Evolutionary conservation across 2,797 vertebrate species (phyloP), one percentile per base, ranked within the genome.

Genomic region (Furcifer pardalis): DNA sequence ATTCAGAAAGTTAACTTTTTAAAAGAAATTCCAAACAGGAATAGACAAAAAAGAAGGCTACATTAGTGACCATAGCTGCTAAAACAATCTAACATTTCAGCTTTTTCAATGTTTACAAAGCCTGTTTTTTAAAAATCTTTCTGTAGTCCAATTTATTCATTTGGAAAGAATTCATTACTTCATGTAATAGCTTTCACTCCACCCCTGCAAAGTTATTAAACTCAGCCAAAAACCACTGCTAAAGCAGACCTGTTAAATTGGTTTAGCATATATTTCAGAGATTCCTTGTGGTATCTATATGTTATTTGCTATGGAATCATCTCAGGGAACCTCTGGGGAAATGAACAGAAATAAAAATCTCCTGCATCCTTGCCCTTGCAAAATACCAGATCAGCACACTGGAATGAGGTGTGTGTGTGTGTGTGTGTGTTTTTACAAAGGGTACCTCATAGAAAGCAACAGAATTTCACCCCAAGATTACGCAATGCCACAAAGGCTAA

Each of bases 241-340:
- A 72, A 19, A 79, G 30, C 37, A 59, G n/a, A 59, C 52, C 25
- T 71, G 21, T 63, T 81, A 3, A 32, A 0, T 84, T 84, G 65
- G 2, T 42, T 84, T 73, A 25, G 40, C 32, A 40, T n/a, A 44
- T 42, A 74, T 88, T 32, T 0, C 21, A 77, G 68, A 76, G 9
- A 79, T 49, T 72, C 32, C 13, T 84, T 84, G 42, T 59, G 7
- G 3, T 62, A 86, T 42, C 79, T 71, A 62, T 85, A 12, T 17
- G 7, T n/a, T 80, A n/a, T 87, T 89, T 85, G n/a, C 52, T 79
- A 40, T 15, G 10, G 13, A 76, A 79, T 86, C 87, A 27, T 71
- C 10, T 62, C n/a, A 83, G 62, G 59, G 66, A 65, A 66, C 59
- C 44, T 83, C 56, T 80, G 62, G 71, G 87, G 60, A 79, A 85